phyloP scores from a whole-genome alignment of 2,113 vertebrate genomes.

The Dicaeum eximium region DNA sequence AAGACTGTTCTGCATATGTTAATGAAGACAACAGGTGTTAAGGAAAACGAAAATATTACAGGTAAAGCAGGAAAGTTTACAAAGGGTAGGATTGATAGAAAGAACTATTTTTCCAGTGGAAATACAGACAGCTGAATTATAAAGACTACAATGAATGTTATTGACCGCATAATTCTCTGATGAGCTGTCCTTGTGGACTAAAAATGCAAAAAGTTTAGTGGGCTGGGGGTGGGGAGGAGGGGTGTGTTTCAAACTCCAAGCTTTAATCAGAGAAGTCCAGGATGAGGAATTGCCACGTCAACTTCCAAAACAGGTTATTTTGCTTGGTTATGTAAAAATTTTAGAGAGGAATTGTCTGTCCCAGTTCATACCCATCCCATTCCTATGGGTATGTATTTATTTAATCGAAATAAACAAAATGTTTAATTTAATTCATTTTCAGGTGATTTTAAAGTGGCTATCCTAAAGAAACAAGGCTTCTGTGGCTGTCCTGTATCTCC shows the following conservation, averaged over 20 bases:
- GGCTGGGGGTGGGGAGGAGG: background rate
- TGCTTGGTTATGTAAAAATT: background rate
- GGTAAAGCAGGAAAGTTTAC: background rate
- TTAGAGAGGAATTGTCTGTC: background rate
- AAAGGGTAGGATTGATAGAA: background rate
- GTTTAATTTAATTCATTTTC: background rate
- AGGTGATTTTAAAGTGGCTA: background rate
- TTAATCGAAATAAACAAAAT: background rate
- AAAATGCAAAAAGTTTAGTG: background rate
- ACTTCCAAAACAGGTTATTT: background rate
- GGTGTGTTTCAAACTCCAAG: background rate
- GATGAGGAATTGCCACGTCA: background rate
- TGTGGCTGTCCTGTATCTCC: background rate
- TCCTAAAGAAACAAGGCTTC: background rate
- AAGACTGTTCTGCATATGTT: background rate
- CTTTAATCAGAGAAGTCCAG: background rate
- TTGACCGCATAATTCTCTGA: background rate
- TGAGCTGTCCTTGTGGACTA: background rate
- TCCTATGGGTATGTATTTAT: background rate
- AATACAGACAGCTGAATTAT: background rate
- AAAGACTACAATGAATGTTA: background rate
- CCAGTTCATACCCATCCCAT: background rate
- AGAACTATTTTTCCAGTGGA: background rate
- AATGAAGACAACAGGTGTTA: background rate
- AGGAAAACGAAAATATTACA: background rate